Evolutionary conservation across 2,797 vertebrate species (phyloP).

Genomic region (Catostomus latipinnis): DNA sequence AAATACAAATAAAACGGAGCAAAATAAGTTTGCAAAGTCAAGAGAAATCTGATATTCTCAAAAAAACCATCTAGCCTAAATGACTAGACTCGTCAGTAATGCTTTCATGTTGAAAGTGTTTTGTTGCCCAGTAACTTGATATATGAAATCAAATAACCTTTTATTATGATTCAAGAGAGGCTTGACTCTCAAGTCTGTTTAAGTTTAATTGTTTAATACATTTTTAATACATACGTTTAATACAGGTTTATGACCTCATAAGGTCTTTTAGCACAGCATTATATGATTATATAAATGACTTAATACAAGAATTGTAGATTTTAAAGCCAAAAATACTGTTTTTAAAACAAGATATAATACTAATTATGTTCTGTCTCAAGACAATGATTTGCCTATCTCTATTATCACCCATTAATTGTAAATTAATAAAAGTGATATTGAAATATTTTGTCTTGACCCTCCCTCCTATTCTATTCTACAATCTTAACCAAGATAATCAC

Average conservation of each 20-base stretch:
- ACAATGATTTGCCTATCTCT: neutral
- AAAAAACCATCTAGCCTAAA: slow-evolving; percentile 7
- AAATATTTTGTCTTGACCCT: neutral
- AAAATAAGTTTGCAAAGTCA: neutral
- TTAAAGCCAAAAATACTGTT: slow-evolving; percentile 11
- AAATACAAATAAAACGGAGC: neutral
- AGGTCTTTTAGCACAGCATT: neutral
- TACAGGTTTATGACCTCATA: neutral
- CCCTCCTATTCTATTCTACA: neutral
- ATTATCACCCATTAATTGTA: neutral
- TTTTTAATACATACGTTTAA: neutral
- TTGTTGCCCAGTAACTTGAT: neutral
- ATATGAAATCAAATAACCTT: neutral
- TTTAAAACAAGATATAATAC: no score
- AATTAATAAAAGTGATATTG: slow-evolving; percentile 10
- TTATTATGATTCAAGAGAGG: neutral
- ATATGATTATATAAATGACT: neutral
- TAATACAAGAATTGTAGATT: neutral
- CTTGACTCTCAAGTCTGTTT: neutral
- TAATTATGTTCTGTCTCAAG: neutral
- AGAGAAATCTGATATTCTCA: neutral
- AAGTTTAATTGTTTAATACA: neutral
- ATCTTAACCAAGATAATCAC: neutral
- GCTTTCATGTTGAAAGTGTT: slow-evolving; percentile 19
- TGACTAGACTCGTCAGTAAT: neutral